Base-by-base conservation (phyloP, 2,797 vertebrate species). In the Chaunax sp. region DNA sequence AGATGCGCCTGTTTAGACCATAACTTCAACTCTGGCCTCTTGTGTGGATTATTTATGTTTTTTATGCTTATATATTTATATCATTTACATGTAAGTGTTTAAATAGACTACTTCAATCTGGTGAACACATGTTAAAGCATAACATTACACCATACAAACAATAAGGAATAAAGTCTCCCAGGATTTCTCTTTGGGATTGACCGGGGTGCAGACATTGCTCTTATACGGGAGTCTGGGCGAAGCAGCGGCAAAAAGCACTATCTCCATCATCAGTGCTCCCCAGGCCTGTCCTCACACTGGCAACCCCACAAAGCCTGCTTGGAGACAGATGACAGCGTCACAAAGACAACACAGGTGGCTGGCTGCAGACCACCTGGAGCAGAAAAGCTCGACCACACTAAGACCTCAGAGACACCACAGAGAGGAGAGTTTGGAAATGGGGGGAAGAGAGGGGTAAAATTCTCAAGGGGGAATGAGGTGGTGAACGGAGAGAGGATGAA, bases 261-360 rank as follows among this genome's bases (percentile, higher is more conserved):
- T 88, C 90, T 93, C 91, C 91, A 87, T 94, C 91, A 92, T 92
- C 90, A 35, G 77, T 0, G 74, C 84, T 78, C 80, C 70, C 84
- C 71, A 55, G 77, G 85, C 81, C 86, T 91, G 84, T 92, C 90
- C 85, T 90, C 89, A 83, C 85, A 85, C 86, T 89, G 87, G 89
- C 89, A 88, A 89, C 64, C 77, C 78, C 80, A 92, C 92, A 92
- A 93, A 92, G 91, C 88, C 86, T 82, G 82, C 83, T 78, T 38
- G 77, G 89, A 93, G 91, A 93, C 87, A 88, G 87, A 93, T 92
- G 92, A 93, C 92, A 93, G 85, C 41, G 67, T 79, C 88, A 92
- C 92, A 93, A 94, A 93, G 90, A 89, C 89, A 91, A 90, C 92
- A 92, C 92, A 90, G 90, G 90, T 91, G 92, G 92, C 87, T 93